Evolutionary conservation across 1,140 invertebrate genomes (phyloP).

Genomic region (Batillaria attramentaria): DNA sequence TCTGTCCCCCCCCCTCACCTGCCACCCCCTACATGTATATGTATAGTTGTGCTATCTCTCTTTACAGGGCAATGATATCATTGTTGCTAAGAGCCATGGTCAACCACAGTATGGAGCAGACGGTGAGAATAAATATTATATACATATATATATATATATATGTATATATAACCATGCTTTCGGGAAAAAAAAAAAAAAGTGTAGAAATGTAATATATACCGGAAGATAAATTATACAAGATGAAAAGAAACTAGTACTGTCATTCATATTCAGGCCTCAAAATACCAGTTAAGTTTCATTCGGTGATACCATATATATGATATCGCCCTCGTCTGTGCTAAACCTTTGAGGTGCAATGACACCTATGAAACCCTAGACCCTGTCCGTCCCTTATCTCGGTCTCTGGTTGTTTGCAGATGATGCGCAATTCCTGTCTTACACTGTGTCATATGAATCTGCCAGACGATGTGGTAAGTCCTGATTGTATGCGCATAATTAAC

Average conservation of each 20-base stretch:
- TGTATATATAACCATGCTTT: not conserved
- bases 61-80: conserved; percentile 38
- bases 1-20: not conserved
- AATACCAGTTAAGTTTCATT: too few relatives aligned
- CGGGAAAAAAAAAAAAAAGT: not conserved
- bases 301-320: too few relatives aligned
- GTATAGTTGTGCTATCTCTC: too few relatives aligned
- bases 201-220: too few relatives aligned
- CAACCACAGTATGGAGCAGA: conserved; percentile 17
- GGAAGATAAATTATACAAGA: too few relatives aligned
- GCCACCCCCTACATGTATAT: not conserved
- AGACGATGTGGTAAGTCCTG: conserved; percentile 92
- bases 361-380: too few relatives aligned
- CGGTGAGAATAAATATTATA: not conserved
- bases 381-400: too few relatives aligned
- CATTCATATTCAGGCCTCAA: too few relatives aligned
- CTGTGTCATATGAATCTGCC: conserved; percentile 96
- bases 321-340: too few relatives aligned
- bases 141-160: not conserved
- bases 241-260: too few relatives aligned
- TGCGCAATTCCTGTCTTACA: conserved; percentile 95
- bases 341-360: too few relatives aligned
- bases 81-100: conserved; percentile 34
- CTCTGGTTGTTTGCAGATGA: conserved; percentile 80
- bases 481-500: too few relatives aligned